These are phyloP conservation scores for Acanthoscelides obtectus DNA, from an alignment of 2,888 invertebrate genomes.

Conservation along the genomic window DNA sequence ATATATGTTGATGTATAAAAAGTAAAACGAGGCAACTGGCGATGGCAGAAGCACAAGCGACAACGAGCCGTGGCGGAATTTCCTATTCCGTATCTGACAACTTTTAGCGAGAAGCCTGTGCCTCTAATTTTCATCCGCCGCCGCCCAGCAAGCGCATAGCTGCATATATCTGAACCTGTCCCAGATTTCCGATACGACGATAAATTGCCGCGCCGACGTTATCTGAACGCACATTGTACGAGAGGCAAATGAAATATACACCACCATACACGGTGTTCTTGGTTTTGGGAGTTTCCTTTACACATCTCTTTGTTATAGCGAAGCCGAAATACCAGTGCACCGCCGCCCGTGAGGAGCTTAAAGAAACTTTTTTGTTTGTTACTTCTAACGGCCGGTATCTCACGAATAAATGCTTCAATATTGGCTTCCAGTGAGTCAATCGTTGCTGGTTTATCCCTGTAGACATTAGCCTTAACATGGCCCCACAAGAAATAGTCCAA, in stretches of 20 bases:
- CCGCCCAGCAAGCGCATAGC: background rate
- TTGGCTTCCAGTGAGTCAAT: no score
- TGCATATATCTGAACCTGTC: background rate
- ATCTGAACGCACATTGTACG: background rate
- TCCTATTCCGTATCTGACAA: background rate
- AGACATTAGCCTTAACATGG: no score
- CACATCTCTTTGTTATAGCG: no score
- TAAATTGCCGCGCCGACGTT: background rate
- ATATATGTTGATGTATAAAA: background rate
- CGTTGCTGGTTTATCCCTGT: no score
- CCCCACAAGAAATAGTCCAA: no score
- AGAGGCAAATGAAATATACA: background rate
- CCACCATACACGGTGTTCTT: no score
- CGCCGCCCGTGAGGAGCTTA: no score
- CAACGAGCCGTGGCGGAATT: background rate
- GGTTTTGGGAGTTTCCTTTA: no score
- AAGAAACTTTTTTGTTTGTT: no score
- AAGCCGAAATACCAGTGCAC: no score
- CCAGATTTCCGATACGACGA: background rate
- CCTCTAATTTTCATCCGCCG: background rate
- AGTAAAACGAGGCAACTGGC: background rate
- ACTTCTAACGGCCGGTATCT: no score
- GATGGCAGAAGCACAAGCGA: background rate
- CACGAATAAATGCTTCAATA: no score
- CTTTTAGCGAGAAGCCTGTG: background rate